phyloP scores from a whole-genome alignment of 2,113 vertebrate species.

The Ailuropoda melanoleuca region DNA sequence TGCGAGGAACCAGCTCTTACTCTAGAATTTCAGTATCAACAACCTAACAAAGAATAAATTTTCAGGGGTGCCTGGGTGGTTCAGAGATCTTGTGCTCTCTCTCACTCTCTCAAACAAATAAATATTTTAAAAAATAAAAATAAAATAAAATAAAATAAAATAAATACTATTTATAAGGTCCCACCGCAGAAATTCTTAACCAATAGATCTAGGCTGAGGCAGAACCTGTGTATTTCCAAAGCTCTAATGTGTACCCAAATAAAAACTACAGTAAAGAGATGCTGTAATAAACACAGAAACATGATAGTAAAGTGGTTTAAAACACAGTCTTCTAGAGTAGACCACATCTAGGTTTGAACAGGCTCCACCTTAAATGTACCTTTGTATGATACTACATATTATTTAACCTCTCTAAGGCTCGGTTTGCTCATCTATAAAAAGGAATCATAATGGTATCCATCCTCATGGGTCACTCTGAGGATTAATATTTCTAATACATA shows the following conservation, averaged over 20 bases:
- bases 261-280: not conserved
- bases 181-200: not conserved
- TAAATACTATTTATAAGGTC: not conserved
- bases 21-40: not conserved
- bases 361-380: not conserved
- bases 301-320: not conserved
- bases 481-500: not conserved
- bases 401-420: not conserved
- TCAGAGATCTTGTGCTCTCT: not conserved
- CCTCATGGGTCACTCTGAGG: not conserved
- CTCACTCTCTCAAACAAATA: not conserved
- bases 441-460: not conserved
- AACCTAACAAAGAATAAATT: not conserved
- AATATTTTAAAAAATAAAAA: not conserved
- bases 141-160: not conserved
- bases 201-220: not conserved
- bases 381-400: not conserved
- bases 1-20: not conserved
- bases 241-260: not conserved
- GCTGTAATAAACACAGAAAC: not conserved
- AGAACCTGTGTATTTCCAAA: not conserved
- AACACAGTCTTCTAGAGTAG: not conserved
- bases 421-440: not conserved
- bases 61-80: not conserved
- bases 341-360: not conserved